Base-by-base conservation (phyloP, 1,140 invertebrate species). In the Drosophila elegans region DNA sequence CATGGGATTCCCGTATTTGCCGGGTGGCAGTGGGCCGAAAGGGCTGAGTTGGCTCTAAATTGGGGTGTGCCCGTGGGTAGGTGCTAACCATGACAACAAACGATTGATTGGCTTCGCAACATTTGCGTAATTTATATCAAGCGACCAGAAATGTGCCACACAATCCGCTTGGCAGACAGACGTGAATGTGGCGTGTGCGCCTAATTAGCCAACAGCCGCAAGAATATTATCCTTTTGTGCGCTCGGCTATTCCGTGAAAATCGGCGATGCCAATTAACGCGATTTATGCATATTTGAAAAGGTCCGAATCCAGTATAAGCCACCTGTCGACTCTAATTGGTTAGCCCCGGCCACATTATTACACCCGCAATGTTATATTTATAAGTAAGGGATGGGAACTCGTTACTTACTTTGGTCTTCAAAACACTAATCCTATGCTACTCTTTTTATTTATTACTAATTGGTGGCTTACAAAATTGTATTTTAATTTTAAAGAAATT, bases 101-200 rank as follows among this genome's bases (percentile, higher is more conserved):
- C 32, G 52, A 29, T 57, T 61, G 69, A 59, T 73, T 64, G 53
- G 68, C 44, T 13, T 76, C 46, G 54, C 44, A 56, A 59, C 79
- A 73, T 82, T 81, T 81, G 74, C 57, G 56, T 79, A 61, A 84
- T 73, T 84, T 84, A 62, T 84, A 84, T 80, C 62, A 76, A 53
- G 55, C 66, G 55, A 53, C 54, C 61, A 36, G 45, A 29, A 71
- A 48, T 71, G 66, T 54, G 41, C 29, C 41, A 9, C 51, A 32
- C 66, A 84, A 85, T 72, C 80, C 72, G 76, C 78, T 79, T 85
- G 76, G 52, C 77, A 59, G 63, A 41, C 57, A 39, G 21, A 12
- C 44, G 16, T 4, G n/a, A 49, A 21, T 16, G 38, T 45, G 46
- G 64, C 53, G 60, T 82, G 68, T 71, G 64, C 71, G 59, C 71